Percentiles rank a stretch among this genome's conserved stretches.
Evolutionary conservation across 2,888 invertebrate species (phyloP).

Genomic region (Archaeoteleia sp.): DNA sequence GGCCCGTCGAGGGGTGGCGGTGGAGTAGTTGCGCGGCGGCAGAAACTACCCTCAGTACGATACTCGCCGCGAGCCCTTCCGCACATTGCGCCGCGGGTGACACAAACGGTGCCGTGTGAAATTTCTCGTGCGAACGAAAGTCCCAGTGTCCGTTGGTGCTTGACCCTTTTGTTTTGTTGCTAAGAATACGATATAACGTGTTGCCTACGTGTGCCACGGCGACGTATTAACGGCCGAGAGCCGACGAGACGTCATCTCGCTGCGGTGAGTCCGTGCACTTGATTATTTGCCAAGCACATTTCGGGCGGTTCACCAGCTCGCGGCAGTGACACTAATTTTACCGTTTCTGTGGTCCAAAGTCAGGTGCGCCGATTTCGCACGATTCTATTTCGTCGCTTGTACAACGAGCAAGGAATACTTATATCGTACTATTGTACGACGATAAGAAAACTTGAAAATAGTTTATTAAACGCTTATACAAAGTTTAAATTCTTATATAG

Average conservation of each 20-base stretch:
- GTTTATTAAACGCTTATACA: no score
- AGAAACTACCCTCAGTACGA: slow-evolving; percentile 64
- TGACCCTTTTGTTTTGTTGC: slow-evolving; percentile 3
- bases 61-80: slow-evolving; percentile 62
- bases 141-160: slow-evolving; percentile 1
- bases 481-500: no score
- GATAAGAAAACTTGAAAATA: no score
- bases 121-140: neutral
- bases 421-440: no score
- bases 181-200: slow-evolving; percentile 1
- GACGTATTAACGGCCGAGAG: neutral
- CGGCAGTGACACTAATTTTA: slow-evolving; percentile 12
- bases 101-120: slow-evolving; percentile 23
- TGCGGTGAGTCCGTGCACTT: slow-evolving; percentile 7
- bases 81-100: slow-evolving; percentile 41
- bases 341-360: neutral
- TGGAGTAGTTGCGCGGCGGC: slow-evolving; percentile 56
- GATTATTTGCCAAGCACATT: slow-evolving; percentile 12
- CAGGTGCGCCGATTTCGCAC: slow-evolving; percentile 5
- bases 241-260: neutral
- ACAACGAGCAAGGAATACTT: no score
- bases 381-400: slow-evolving; percentile 1
- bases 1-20: slow-evolving; percentile 61
- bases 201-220: slow-evolving; percentile 1
- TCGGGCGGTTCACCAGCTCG: slow-evolving; percentile 8